A percentile compares a stretch with the other conserved stretches of the same genome.
Evolutionary conservation across 1,140 invertebrate genomes (phyloP).

Genomic region (Marisa cornuarietis): DNA sequence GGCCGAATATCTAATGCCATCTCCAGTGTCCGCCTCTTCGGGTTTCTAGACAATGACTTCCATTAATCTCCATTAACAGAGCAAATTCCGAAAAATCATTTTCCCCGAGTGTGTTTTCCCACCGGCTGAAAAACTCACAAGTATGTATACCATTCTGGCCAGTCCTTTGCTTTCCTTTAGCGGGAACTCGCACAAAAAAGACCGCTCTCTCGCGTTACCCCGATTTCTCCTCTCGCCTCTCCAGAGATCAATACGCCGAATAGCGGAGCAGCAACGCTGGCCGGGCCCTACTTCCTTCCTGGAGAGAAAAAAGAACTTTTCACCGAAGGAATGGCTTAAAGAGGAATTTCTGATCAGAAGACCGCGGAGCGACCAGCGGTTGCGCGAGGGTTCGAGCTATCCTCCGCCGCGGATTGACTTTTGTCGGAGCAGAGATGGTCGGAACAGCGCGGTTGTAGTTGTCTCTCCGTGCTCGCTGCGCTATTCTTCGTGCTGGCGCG

Average conservation of each 20-base stretch:
- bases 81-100: constrained; percentile 12
- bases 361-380: neutral
- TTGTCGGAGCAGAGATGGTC: neutral
- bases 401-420: neutral
- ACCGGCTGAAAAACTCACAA: constrained; percentile 11
- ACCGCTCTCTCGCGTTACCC: constrained; percentile 22
- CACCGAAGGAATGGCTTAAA: constrained; percentile 10
- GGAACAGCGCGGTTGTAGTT: neutral
- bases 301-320: constrained; percentile 17
- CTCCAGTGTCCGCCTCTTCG: too few species aligned
- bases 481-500: neutral
- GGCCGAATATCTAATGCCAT: too few species aligned
- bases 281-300: constrained; percentile 23
- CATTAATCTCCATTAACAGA: constrained; percentile 27
- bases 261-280: constrained; percentile 21
- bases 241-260: constrained; percentile 26
- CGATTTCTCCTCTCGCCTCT: constrained; percentile 18
- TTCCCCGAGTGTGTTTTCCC: constrained; percentile 1
- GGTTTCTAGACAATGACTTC: neutral
- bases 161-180: constrained; percentile 14
- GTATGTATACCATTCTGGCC: constrained; percentile 14
- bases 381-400: neutral
- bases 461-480: neutral
- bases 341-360: neutral
- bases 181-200: neutral